Base-by-base conservation (phyloP, 2,113 vertebrate genomes). In the Hippocampus barbouri region DNA sequence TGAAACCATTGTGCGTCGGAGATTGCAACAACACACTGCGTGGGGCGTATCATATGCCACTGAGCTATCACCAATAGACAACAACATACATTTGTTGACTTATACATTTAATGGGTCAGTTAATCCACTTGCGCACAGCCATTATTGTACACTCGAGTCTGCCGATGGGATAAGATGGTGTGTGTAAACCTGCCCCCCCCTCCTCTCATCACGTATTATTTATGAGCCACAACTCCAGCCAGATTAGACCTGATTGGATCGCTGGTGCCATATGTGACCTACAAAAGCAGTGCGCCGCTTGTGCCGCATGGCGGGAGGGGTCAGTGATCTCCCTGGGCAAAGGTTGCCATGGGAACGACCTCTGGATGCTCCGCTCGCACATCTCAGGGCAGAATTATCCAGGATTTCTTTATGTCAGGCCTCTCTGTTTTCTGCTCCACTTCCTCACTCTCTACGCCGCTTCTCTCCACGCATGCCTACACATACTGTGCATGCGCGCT, bases 191-290 rank as follows among this genome's bases (percentile, higher is more conserved):
- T 85, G 89, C 87, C 87, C 85, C 86, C 68, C 83, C 15, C n/a
- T 7, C 34, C 34, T 86, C 88, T 86, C 86, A 66, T 83, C 23
- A 23, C 12, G 16, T 86, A 85, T 89, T 89, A 89, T 89, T 90
- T 90, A 85, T 91, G 87, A 90, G 84, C 83, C 68, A 41, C 63
- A 70, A 90, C 88, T 91, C 88, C 85, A 90, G 87, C 88, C 89
- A 91, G 91, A 91, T 92, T 92, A 93, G 87, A 73, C 82, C 81
- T 91, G 91, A 91, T 88, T 91, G 92, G 86, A 92, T 89, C 76
- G 80, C 88, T 83, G 82, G 84, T 91, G 88, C 90, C 92, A 92
- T 92, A 91, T 92, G 92, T 91, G 91, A 93, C 91, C 92, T 91
- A 92, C 90, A 92, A 92, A 66, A 66, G 91, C 89, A 87, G 88